Evolutionary conservation across 2,113 vertebrate species (phyloP).

Genomic region (Equus przewalskii): DNA sequence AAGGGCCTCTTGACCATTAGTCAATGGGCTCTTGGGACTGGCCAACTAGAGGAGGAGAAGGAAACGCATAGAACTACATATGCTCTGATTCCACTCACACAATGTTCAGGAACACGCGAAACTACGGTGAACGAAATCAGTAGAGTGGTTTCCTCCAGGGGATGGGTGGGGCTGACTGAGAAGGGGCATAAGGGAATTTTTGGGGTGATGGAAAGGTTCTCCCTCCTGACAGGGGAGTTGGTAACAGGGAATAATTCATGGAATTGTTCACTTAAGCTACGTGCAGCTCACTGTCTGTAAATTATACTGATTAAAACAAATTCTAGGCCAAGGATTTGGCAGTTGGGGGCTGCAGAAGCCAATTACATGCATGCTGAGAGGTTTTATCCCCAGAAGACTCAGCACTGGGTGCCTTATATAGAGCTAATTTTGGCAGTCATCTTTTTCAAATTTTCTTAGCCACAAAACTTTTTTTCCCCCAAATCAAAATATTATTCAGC

Average conservation of each 20-base stretch:
- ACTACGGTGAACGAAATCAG: neutral
- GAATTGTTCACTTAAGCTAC: constrained; percentile 50
- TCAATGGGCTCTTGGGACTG: neutral
- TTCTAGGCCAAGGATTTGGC: constrained; percentile 57
- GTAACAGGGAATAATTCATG: neutral
- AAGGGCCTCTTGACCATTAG: neutral
- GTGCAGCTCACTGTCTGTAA: constrained; percentile 56
- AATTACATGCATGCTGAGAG: constrained; percentile 51
- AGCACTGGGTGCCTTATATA: constrained; percentile 42
- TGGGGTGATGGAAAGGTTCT: neutral
- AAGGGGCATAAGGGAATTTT: neutral
- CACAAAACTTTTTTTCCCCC: neutral
- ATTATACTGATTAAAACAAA: constrained; percentile 70
- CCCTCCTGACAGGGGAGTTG: neutral
- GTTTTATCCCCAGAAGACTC: constrained; percentile 61
- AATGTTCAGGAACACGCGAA: neutral
- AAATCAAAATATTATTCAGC: constrained; percentile 56
- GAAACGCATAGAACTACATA: neutral
- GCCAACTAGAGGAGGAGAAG: neutral
- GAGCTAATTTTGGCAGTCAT: constrained; percentile 66
- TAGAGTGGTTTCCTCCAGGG: neutral
- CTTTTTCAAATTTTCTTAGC: constrained; percentile 54
- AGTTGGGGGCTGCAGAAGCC: constrained; percentile 49
- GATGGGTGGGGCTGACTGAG: too few relatives aligned
- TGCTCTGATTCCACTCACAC: neutral